Percentiles rank a stretch among this genome's conserved stretches.
These are phyloP conservation scores for Eupeodes luniger DNA, from an alignment of 2,888 invertebrate species.

Conservation along the genomic window DNA sequence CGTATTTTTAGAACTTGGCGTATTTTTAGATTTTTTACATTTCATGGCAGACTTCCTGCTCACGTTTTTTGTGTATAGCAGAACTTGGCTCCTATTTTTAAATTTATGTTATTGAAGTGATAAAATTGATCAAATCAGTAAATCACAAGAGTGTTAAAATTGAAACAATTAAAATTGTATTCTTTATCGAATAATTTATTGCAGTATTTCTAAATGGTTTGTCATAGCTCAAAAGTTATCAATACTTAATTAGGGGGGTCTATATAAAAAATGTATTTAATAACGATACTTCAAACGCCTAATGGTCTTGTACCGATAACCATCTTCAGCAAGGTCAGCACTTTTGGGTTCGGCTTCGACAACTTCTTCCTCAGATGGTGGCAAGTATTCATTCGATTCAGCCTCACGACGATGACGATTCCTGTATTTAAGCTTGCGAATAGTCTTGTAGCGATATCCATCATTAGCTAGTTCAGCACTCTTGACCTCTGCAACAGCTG, in stretches of 20 bases:
- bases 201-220: slow-evolving; percentile 13
- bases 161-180: slow-evolving; percentile 23
- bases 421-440: slow-evolving; percentile 66
- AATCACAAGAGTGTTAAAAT: neutral
- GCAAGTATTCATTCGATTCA: slow-evolving; percentile 80
- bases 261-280: slow-evolving; percentile 69
- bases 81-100: no score
- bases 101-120: no score
- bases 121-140: no score
- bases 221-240: slow-evolving; percentile 3
- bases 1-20: no score
- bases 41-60: no score
- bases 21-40: no score
- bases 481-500: slow-evolving; percentile 16
- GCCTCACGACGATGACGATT: slow-evolving; percentile 60
- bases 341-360: slow-evolving; percentile 76
- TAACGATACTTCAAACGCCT: slow-evolving; percentile 81
- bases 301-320: slow-evolving; percentile 82
- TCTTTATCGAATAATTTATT: slow-evolving; percentile 69
- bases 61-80: no score
- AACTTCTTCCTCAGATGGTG: slow-evolving; percentile 78
- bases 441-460: slow-evolving; percentile 66
- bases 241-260: neutral
- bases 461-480: slow-evolving; percentile 55
- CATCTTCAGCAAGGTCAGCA: slow-evolving; percentile 81